A percentile compares a stretch with the other conserved stretches of the same genome.
These are phyloP conservation scores for Pedicia rivosa DNA, from an alignment of 2,888 invertebrate species.

Conservation along the genomic window DNA sequence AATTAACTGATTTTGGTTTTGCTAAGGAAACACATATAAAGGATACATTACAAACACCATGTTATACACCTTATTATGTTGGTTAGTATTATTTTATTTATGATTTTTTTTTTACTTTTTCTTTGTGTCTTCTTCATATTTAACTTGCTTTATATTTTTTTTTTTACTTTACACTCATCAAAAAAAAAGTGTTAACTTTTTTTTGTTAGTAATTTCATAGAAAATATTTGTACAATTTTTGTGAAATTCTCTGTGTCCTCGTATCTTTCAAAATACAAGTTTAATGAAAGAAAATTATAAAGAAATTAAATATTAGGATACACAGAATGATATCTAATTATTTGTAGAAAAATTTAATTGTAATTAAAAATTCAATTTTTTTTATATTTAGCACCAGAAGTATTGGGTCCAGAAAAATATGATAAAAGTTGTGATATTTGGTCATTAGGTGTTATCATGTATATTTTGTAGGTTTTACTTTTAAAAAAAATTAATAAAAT, in stretches of 20 bases:
- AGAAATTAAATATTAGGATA: too few relatives aligned
- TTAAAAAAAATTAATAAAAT: slow-evolving; percentile 1
- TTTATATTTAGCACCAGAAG: slow-evolving; percentile 49
- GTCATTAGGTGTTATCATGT: slow-evolving; percentile 98
- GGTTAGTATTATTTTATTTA: too few relatives aligned
- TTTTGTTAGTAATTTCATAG: too few relatives aligned
- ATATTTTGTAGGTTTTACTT: slow-evolving; percentile 61
- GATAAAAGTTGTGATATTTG: slow-evolving; percentile 99
- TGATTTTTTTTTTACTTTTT: too few relatives aligned
- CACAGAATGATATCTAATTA: too few relatives aligned
- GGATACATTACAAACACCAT: slow-evolving; percentile 90
- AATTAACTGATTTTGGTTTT: slow-evolving; percentile 98
- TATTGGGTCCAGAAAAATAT: slow-evolving; percentile 91
- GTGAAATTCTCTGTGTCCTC: too few relatives aligned
- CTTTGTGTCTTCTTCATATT: background rate
- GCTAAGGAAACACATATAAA: slow-evolving; percentile 82
- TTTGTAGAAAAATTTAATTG: too few relatives aligned
- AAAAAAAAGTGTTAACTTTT: slow-evolving; percentile 1
- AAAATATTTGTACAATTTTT: too few relatives aligned
- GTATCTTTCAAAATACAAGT: too few relatives aligned
- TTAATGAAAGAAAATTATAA: too few relatives aligned
- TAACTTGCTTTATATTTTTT: too few relatives aligned
- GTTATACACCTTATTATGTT: slow-evolving; percentile 98
- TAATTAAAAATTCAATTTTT: too few relatives aligned
- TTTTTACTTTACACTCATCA: background rate